Base-by-base conservation (phyloP, 2,888 invertebrate species). In the Thera britannica region DNA sequence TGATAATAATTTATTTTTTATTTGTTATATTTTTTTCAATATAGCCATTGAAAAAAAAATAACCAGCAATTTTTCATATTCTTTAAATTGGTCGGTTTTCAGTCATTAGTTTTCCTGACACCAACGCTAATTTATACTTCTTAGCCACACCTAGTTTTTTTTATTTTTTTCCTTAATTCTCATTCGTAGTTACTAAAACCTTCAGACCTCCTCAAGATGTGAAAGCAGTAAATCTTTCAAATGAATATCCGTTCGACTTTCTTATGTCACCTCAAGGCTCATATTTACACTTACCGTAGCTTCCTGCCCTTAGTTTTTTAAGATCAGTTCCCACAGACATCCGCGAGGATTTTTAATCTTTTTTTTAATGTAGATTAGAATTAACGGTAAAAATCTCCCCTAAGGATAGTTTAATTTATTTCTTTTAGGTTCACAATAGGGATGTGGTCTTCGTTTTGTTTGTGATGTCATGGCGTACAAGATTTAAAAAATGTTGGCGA, bases 361-460 rank as follows among this genome's bases (percentile, higher is more conserved):
- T 82, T 88, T 89, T 90, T 86, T 83, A 73, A 87, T 86, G 83
- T 84, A 90, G 87, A 89, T 90, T 84, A 88, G 83, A 88, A 83
- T 81, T 93, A 93, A 93, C 93, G 93, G 93, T 93, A 92, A 90
- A 89, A 87, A 81, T 82, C 87, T 89, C 91, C 92, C 92, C 92
- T 90, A 90, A 87, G 87, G 89, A 90, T 90, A 85, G 85, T 89
- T 90, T 91, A 92, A 93, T 93, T 92, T 93, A 93, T 92, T 90
- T 92, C 91, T 87, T 86, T 81, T 77, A 23, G 84, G 78, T 80
- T 79, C 80, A 88, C 87, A 89, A 90, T 83, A 83, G 88, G 80
- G 90, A 90, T 90, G 91, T 89, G 90, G 91, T 90, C 80, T 58
- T 70, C 70, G 59, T 70, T 68, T 73, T 74, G 66, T 69, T 71